Percentiles rank a stretch among this genome's conserved stretches.
These are phyloP conservation scores for Nymphalis urticae DNA, from an alignment of 2,888 invertebrate genomes.

Conservation along the genomic window DNA sequence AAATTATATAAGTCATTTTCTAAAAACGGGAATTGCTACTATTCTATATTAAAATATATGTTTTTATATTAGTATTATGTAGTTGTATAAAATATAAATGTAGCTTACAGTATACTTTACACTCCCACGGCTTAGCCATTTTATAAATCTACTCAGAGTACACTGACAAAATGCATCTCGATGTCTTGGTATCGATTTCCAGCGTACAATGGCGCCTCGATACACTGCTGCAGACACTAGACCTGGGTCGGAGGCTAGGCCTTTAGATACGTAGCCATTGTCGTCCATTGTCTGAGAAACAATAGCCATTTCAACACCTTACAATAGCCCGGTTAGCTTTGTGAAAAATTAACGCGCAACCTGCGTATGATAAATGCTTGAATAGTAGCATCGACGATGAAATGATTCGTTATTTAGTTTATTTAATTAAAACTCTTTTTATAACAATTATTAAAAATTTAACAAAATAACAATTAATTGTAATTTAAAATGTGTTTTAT, in stretches of 20 bases:
- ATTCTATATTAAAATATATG: no score
- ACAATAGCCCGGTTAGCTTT: constrained; percentile 62
- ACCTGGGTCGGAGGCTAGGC: constrained; percentile 56
- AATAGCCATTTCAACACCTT: constrained; percentile 65
- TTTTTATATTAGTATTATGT: no score
- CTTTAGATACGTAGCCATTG: constrained; percentile 66
- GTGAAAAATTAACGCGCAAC: constrained; percentile 66
- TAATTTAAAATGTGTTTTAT: no score
- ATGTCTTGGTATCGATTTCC: constrained; percentile 38
- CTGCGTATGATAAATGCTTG: constrained; percentile 45
- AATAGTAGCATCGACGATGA: neutral
- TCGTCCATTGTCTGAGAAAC: constrained; percentile 65
- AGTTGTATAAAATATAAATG: neutral
- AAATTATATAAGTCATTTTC: no score
- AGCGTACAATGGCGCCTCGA: constrained; percentile 38
- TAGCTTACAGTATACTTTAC: neutral
- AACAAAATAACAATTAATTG: no score
- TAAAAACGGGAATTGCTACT: no score
- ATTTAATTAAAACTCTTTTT: no score
- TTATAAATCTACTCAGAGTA: constrained; percentile 2
- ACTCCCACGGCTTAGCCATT: neutral
- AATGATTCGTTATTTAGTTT: neutral
- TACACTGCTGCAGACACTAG: constrained; percentile 44
- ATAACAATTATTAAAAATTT: no score
- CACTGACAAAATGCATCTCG: constrained; percentile 21